phyloP scores from a whole-genome alignment of 2,888 invertebrate species.

The Listrodromus nycthemerus region DNA sequence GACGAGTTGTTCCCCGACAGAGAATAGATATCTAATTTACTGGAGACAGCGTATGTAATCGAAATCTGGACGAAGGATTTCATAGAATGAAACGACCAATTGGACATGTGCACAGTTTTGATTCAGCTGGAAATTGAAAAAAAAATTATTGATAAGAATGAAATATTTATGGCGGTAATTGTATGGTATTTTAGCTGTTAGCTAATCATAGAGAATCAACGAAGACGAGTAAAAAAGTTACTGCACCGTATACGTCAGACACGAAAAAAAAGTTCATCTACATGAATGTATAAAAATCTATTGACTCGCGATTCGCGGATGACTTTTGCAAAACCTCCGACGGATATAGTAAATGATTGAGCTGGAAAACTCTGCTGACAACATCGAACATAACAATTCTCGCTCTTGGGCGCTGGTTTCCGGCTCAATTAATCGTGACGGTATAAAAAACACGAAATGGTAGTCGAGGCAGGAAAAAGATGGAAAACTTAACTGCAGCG shows the following conservation, averaged over 20 bases:
- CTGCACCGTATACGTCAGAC: neutral
- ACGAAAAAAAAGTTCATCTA: neutral
- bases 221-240: neutral
- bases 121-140: neutral
- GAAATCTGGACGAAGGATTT: neutral
- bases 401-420: too few relatives aligned
- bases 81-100: neutral
- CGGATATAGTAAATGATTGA: neutral
- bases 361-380: neutral
- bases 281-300: neutral
- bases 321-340: neutral
- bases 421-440: too few relatives aligned
- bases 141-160: neutral
- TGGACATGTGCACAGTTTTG: too few relatives aligned
- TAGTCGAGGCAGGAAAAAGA: too few relatives aligned
- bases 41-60: neutral
- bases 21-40: neutral
- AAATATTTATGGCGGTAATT: neutral
- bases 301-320: neutral
- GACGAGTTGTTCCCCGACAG: conserved; percentile 10
- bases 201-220: neutral
- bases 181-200: neutral
- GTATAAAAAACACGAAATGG: too few relatives aligned
- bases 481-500: neutral
- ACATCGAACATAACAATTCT: too few relatives aligned